Base-by-base conservation (phyloP, 2,797 vertebrate species). In the Anguilla obscura region DNA sequence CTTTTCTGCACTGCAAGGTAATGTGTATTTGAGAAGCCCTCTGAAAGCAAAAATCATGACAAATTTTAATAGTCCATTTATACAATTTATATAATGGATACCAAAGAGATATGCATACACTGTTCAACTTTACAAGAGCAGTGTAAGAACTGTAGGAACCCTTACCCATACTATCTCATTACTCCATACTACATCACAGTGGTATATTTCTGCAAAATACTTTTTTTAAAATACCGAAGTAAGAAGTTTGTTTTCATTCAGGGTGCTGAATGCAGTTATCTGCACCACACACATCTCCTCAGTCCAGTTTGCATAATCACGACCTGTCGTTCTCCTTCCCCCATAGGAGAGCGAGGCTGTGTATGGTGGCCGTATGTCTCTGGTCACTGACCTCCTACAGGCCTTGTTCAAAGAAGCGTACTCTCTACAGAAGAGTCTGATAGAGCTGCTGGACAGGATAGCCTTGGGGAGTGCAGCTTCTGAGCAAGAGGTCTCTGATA, bases 1-100 rank as follows among this genome's bases (percentile, higher is more conserved):
- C 96, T 0, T 99, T 99, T 92, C 95, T 95, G 63, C 98, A 99
- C 92, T 99, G 98, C 94, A 99, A 96, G 96, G 97, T 98, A 84
- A 5, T 50, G 8, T 76, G 69, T 45, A 12, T 56, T 14, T 82
- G 45, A n/a, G 40, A 50, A 50, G 10, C 21, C 45, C 8, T 50
- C 63, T 27, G 14, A 24, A 69, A 69, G 63, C n/a, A 69, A 69
- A 69, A 69, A 69, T 69, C 24, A n/a, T 27, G 63, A 24, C 24
- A n/a, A 69, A 24, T 69, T 27, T 24, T 8, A 9, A 54, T 54
- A 54, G 52, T 54, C 52, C 52, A 54, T 54, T 54, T 14, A 12
- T 54, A 54, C 52, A 63, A 18, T 18, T 63, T n/a, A 63, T 54
- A 54, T 54, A 54, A 54, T 54, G 52, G 1, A 54, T 54, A 54